These are phyloP conservation scores for Notoglanidium macrostoma DNA, from an alignment of 2,797 vertebrate species.

Conservation along the genomic window DNA sequence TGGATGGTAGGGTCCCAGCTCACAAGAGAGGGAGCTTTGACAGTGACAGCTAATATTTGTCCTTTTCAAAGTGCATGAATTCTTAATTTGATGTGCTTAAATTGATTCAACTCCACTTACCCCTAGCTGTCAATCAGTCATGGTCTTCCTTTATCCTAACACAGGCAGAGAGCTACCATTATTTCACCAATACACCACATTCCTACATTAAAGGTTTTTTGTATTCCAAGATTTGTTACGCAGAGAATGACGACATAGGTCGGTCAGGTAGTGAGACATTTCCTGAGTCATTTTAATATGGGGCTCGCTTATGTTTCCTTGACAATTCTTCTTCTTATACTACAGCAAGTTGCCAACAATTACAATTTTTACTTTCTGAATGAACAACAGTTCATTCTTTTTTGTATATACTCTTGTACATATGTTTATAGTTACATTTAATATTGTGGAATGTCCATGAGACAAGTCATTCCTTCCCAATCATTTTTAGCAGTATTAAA, in stretches of 20 bases:
- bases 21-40: constrained; percentile 60
- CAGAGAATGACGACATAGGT: background rate
- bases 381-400: background rate
- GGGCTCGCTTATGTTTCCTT: background rate
- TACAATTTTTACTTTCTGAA: background rate
- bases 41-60: constrained; percentile 83
- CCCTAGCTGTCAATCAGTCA: constrained; percentile 78
- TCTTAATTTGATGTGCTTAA: constrained; percentile 94
- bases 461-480: background rate
- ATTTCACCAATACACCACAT: constrained; percentile 68
- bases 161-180: background rate
- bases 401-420: background rate
- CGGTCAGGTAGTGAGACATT: background rate
- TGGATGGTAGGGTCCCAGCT: constrained; percentile 37
- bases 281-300: background rate
- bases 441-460: background rate
- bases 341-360: background rate
- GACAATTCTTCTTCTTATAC: background rate
- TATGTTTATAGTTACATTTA: background rate
- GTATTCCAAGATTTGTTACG: background rate
- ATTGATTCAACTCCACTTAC: constrained; percentile 89
- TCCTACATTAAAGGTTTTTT: constrained; percentile 49
- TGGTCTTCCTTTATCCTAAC: constrained; percentile 57
- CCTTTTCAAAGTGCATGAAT: constrained; percentile 90
- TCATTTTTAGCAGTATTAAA: background rate